A percentile compares a stretch with the other conserved stretches of the same genome.
These are phyloP conservation scores for Calvadosia cruxmelitensis DNA, from an alignment of 30 jellyfish, hydroid and myxozoan genomes.

Conservation along the genomic window DNA sequence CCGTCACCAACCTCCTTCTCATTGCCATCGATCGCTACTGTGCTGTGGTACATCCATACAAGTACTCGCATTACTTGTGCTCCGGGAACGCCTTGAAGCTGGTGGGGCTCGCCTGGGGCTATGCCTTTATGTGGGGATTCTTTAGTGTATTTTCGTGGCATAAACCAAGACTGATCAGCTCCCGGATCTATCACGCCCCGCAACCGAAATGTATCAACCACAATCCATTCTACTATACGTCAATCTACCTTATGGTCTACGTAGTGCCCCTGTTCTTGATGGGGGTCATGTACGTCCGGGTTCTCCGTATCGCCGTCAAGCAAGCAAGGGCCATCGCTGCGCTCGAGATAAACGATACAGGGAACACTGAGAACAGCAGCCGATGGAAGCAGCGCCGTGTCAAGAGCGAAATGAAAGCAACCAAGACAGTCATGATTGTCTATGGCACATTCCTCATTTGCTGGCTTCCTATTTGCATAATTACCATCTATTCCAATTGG, in stretches of 20 bases:
- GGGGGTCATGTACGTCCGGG: slow-evolving; percentile 43
- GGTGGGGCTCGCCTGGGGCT: slow-evolving; percentile 51
- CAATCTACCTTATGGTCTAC: slow-evolving; percentile 30
- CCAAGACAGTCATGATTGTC: slow-evolving; percentile 66
- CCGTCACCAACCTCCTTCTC: slow-evolving; percentile 59
- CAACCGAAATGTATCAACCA: slow-evolving; percentile 30
- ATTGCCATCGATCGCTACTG: slow-evolving; percentile 79
- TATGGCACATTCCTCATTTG: slow-evolving; percentile 78
- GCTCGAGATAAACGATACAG: slow-evolving; percentile 11
- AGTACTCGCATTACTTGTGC: slow-evolving; percentile 41
- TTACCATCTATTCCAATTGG: slow-evolving; percentile 10
- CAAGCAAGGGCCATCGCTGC: slow-evolving; percentile 54
- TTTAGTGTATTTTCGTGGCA: slow-evolving; percentile 47
- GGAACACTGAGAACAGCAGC: slow-evolving; percentile 6
- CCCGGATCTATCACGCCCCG: background rate
- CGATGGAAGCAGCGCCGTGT: slow-evolving; percentile 22
- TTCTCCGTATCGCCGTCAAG: slow-evolving; percentile 42
- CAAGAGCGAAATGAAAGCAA: slow-evolving; percentile 56
- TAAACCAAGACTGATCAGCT: background rate
- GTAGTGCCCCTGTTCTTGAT: slow-evolving; percentile 49
- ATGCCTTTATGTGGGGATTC: slow-evolving; percentile 70
- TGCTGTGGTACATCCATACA: slow-evolving; percentile 61
- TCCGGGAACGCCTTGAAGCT: slow-evolving; percentile 35
- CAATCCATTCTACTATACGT: slow-evolving; percentile 22
- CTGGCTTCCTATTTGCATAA: slow-evolving; percentile 82